Evolutionary conservation across 2,888 invertebrate species (phyloP).

Genomic region (Nomada goodeniana): DNA sequence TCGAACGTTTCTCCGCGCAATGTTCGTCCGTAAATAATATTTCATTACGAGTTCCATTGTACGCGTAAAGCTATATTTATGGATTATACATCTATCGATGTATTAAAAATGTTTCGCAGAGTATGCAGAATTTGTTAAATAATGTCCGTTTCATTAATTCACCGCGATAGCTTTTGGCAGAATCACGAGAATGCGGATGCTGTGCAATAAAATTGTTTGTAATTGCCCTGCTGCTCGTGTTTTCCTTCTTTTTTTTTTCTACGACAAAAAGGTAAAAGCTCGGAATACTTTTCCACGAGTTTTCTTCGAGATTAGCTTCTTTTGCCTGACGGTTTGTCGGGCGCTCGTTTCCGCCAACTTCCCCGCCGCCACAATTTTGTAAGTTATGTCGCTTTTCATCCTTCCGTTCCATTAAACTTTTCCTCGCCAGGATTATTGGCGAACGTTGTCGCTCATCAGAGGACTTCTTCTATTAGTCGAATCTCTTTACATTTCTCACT

Average conservation of each 20-base stretch:
- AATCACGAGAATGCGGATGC: background rate
- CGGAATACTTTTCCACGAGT: conserved; percentile 24
- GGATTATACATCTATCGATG: too few species aligned
- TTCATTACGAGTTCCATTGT: too few species aligned
- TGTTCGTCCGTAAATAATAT: background rate
- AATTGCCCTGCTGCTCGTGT: conserved; percentile 21
- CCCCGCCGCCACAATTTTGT: conserved; percentile 44
- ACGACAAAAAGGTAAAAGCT: background rate
- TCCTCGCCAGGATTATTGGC: conserved; percentile 7
- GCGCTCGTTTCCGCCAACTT: conserved; percentile 37
- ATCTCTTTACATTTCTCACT: background rate
- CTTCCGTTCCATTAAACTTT: conserved; percentile 36
- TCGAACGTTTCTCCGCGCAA: too few species aligned
- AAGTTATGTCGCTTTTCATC: conserved; percentile 47
- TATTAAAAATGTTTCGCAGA: conserved; percentile 9
- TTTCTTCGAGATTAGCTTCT: conserved; percentile 13
- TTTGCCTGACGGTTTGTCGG: background rate
- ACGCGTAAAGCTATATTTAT: too few species aligned
- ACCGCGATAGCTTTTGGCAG: background rate
- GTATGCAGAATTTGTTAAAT: background rate
- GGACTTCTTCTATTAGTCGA: background rate
- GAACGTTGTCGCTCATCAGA: conserved; percentile 38
- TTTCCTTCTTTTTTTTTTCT: background rate
- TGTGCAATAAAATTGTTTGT: conserved; percentile 34
- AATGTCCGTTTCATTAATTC: conserved; percentile 14